Conservation (phyloP, 2,888 invertebrate species). For the Apomyelois bistriatella region DNA sequence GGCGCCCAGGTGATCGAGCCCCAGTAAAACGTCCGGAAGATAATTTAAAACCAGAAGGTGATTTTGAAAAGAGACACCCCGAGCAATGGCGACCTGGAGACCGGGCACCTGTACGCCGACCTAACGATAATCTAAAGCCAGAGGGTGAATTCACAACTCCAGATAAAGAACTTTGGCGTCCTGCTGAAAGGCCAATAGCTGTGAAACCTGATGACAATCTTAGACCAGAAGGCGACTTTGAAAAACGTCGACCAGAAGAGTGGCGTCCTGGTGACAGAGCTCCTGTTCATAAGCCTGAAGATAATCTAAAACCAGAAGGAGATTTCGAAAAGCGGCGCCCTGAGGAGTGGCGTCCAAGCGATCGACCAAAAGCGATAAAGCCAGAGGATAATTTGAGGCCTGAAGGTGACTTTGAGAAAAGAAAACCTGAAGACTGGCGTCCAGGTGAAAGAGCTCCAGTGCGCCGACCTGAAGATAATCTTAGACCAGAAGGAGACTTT, state of each 20-base stretch:
- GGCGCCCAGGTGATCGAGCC: slow-evolving; percentile 54
- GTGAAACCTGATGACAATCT: slow-evolving; percentile 77
- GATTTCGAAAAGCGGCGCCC: slow-evolving; percentile 42
- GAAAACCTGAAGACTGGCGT: slow-evolving; percentile 42
- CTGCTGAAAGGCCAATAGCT: slow-evolving; percentile 67
- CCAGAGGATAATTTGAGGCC: slow-evolving; percentile 76
- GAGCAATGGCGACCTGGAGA: slow-evolving; percentile 56
- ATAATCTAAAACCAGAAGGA: slow-evolving; percentile 71
- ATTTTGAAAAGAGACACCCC: slow-evolving; percentile 46
- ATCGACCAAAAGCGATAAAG: slow-evolving; percentile 46
- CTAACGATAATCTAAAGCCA: slow-evolving; percentile 73
- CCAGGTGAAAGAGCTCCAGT: slow-evolving; percentile 60
- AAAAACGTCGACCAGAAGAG: slow-evolving; percentile 46
- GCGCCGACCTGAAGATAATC: slow-evolving; percentile 70
- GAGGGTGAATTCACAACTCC: slow-evolving; percentile 73
- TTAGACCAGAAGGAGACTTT: slow-evolving; percentile 74
- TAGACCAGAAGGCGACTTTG: slow-evolving; percentile 71
- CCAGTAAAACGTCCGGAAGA: slow-evolving; percentile 37
- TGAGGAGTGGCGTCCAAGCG: slow-evolving; percentile 48
- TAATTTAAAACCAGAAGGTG: slow-evolving; percentile 75
- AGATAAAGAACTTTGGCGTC: slow-evolving; percentile 57
- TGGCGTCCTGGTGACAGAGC: slow-evolving; percentile 75
- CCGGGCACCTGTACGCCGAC: slow-evolving; percentile 59
- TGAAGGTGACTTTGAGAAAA: slow-evolving; percentile 69
- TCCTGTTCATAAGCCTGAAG: slow-evolving; percentile 75